Base-by-base conservation (phyloP, 2,113 vertebrate species). In the Mus spicilegus region DNA sequence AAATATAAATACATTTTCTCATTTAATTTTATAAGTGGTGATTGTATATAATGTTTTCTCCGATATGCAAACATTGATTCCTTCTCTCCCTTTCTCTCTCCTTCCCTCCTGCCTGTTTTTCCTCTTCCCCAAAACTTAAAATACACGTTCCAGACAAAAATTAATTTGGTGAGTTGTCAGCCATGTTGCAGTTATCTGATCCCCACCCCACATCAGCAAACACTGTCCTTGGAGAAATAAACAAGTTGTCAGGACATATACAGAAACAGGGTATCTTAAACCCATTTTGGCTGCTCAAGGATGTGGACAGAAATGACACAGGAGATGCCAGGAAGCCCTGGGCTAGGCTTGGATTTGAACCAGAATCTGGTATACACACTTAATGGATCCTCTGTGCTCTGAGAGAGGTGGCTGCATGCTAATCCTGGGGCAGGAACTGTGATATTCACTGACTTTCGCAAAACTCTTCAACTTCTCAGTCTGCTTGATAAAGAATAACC, bases 1-100 rank as follows among this genome's bases (percentile, higher is more conserved):
- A 63, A 63, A 63, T 63, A 84, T 65, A 84, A 84, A 63, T 42
- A 63, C 28, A 14, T 42, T 63, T 61, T 42, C 42, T 42, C n/a
- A 84, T 84, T 84, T 84, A 26, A 84, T 84, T 63, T 84, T 84
- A 63, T 63, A 42, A 63, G 24, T 42, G 24, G 36, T 22, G 56
- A 94, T 72, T 95, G 36, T 10, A 84, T 63, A 94, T 88, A 85
- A 39, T 63, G 76, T 91, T 90, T 94, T 58, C 78, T 87, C 63
- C 61, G 28, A 86, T 58, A 65, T 65, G 19, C 39, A 88, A 82
- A 77, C 14, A 84, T 16, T 39, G 7, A 33, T 24, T 69, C 8
- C 28, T 9, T 36, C 5, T 42, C 7, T 51, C 76, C 14, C 42
- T 76, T 33, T 12, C 8, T 7, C 28, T 30, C 33, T 54, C 26